Percentiles rank a stretch among this genome's conserved stretches.
phyloP scores from a whole-genome alignment of 2,797 vertebrate species.

The Sardinella longiceps region DNA sequence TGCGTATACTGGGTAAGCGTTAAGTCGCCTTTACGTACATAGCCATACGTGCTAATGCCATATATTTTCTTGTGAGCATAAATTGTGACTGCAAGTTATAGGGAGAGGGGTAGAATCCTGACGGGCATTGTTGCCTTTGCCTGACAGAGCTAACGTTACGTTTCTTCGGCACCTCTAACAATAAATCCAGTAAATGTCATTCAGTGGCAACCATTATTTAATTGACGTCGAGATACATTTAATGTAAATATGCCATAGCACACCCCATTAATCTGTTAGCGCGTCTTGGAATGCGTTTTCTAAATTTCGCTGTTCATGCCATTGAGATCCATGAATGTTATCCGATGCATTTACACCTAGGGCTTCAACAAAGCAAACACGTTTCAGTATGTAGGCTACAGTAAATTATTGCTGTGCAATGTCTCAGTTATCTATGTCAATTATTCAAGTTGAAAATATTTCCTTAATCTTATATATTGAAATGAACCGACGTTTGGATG shows the following conservation, averaged over 20 bases:
- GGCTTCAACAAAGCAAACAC: neutral
- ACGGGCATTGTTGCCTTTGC: slow-evolving; percentile 31
- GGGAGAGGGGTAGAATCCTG: slow-evolving; percentile 16
- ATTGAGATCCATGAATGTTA: slow-evolving; percentile 10
- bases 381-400: neutral
- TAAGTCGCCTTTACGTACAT: neutral
- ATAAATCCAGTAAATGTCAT: neutral
- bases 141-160: neutral
- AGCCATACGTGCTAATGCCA: neutral
- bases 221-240: neutral
- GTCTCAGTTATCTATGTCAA: neutral
- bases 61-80: slow-evolving; percentile 19
- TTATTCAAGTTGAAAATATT: neutral
- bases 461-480: neutral
- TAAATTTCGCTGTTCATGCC: neutral
- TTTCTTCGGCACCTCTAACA: neutral
- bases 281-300: neutral
- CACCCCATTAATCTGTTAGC: neutral
- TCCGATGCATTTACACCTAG: neutral
- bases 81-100: slow-evolving; percentile 43
- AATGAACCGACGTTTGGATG: neutral
- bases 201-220: neutral
- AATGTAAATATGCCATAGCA: neutral
- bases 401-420: neutral
- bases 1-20: slow-evolving; percentile 50